Evolutionary conservation across 2,888 invertebrate genomes (phyloP).

Genomic region (Lottia gigantea): DNA sequence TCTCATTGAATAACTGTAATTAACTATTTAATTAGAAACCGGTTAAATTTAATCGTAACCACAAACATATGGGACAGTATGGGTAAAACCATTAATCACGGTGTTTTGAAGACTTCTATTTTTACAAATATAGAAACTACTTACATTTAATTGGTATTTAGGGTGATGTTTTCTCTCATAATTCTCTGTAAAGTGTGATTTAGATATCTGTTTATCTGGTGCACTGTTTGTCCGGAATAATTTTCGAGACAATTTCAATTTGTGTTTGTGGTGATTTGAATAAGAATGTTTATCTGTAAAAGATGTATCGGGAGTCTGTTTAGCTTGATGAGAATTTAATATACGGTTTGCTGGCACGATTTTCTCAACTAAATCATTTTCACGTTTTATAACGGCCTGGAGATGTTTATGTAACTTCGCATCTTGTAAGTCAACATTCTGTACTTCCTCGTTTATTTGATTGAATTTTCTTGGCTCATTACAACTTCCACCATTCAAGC

Average conservation of each 20-base stretch:
- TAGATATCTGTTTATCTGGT: background rate
- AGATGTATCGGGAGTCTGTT: background rate
- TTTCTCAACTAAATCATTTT: background rate
- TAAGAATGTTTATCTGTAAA: background rate
- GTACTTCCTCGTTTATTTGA: slow-evolving; percentile 2
- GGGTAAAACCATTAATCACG: too few relatives aligned
- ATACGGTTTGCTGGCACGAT: background rate
- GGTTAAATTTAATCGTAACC: too few relatives aligned
- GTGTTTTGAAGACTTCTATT: too few relatives aligned
- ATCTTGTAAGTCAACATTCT: background rate
- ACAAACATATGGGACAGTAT: too few relatives aligned
- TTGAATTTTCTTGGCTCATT: background rate
- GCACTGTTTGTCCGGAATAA: background rate
- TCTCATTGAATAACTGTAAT: too few relatives aligned
- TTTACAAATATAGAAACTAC: too few relatives aligned
- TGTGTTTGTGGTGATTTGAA: background rate
- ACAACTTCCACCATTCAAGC: too few relatives aligned
- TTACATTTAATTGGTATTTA: background rate
- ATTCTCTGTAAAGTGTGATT: background rate
- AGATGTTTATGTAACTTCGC: background rate
- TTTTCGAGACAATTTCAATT: background rate
- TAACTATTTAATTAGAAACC: too few relatives aligned
- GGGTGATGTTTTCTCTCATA: background rate
- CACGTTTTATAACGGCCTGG: background rate
- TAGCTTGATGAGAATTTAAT: background rate